Evolutionary conservation across 2,113 vertebrate genomes (phyloP).

Genomic region (Dicaeum eximium): DNA sequence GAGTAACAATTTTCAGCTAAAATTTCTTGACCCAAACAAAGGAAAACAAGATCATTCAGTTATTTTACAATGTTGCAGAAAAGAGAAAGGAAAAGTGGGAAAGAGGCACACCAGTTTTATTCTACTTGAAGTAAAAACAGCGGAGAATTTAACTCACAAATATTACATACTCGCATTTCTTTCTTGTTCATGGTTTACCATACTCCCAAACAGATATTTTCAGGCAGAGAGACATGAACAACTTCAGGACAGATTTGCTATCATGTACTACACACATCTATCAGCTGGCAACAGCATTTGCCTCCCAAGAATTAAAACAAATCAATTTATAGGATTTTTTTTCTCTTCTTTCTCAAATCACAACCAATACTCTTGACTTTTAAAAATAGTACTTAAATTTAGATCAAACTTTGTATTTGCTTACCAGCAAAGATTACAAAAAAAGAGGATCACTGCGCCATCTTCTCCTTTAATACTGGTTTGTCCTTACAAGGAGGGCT

Average conservation of each 20-base stretch:
- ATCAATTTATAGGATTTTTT: background rate
- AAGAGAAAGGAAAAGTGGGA: conserved; percentile 43
- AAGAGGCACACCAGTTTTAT: conserved; percentile 44
- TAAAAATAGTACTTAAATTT: background rate
- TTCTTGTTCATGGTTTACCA: conserved; percentile 29
- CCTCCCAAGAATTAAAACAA: conserved; percentile 39
- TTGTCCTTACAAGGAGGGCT: background rate
- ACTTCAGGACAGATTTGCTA: background rate
- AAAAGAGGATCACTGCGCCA: background rate
- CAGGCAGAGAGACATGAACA: conserved; percentile 32
- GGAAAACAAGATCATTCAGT: conserved; percentile 81
- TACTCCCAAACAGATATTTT: conserved; percentile 54
- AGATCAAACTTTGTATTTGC: background rate
- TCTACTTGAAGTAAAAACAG: conserved; percentile 38
- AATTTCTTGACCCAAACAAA: conserved; percentile 87
- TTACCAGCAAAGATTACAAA: background rate
- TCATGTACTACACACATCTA: conserved; percentile 7
- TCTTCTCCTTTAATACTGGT: background rate
- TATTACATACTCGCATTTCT: conserved; percentile 19
- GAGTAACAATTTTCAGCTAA: conserved; percentile 85
- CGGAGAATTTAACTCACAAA: conserved; percentile 34
- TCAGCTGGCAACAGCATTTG: conserved; percentile 28
- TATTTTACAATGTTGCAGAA: conserved; percentile 73
- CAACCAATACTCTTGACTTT: conserved; percentile 1
- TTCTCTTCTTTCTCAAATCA: background rate